Conservation (phyloP, 2,113 vertebrate species). For the Psephotus haematonotus region DNA sequence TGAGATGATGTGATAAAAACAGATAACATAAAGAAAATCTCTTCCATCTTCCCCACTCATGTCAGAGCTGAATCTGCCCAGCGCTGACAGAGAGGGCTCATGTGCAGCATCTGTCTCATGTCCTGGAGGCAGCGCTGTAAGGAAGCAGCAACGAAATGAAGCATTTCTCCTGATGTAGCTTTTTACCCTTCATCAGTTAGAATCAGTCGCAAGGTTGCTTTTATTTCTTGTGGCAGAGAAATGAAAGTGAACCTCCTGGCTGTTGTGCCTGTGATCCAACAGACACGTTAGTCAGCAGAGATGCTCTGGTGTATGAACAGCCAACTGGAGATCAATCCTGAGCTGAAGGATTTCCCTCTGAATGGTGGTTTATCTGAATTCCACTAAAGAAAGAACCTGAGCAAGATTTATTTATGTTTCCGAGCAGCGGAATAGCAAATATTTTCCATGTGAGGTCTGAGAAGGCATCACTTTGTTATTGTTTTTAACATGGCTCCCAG, state of each 20-base stretch:
- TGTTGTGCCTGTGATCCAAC: background rate
- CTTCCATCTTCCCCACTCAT: background rate
- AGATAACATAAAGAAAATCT: background rate
- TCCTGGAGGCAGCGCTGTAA: background rate
- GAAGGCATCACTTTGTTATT: background rate
- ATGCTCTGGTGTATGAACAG: background rate
- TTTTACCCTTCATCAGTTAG: background rate
- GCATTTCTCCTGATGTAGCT: background rate
- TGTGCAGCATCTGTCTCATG: accelerated
- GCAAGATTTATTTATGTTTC: background rate
- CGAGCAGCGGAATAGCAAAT: background rate
- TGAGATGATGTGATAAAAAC: background rate
- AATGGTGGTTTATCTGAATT: background rate
- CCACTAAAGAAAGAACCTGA: background rate
- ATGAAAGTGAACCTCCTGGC: background rate
- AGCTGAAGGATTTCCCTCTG: background rate
- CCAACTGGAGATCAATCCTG: background rate
- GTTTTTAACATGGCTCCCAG: background rate
- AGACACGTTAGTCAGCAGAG: background rate
- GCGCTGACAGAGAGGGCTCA: background rate
- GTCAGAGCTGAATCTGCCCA: background rate
- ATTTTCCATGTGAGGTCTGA: slow-evolving; percentile 10
- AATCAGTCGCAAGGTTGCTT: background rate
- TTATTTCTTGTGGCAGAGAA: background rate
- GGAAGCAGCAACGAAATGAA: background rate